Evolutionary conservation across 2,888 invertebrate genomes (phyloP).

Genomic region (Steinernema scapterisci): DNA sequence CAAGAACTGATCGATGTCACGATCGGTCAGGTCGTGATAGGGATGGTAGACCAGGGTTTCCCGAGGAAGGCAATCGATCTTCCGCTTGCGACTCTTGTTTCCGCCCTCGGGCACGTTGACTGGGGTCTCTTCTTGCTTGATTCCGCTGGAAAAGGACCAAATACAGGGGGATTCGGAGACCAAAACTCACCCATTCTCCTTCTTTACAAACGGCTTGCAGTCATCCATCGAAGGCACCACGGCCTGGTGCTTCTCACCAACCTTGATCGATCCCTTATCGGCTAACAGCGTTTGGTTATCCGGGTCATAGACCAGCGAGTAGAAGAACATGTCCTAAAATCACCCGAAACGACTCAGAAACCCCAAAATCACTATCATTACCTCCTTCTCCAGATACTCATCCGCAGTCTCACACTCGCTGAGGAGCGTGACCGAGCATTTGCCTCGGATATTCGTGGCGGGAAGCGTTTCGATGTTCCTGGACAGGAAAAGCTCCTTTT

Average conservation of each 20-base stretch:
- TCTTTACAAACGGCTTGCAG: constrained; percentile 29
- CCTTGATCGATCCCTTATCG: constrained; percentile 87
- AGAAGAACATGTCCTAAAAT: constrained; percentile 94
- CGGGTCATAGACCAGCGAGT: constrained; percentile 98
- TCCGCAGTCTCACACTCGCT: constrained; percentile 96
- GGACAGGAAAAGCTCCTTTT: constrained; percentile 95
- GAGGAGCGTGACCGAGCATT: constrained; percentile 96
- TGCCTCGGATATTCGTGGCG: constrained; percentile 94
- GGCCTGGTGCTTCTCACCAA: constrained; percentile 94
- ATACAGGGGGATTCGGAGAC: neutral
- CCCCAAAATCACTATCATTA: constrained; percentile 31
- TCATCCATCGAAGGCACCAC: constrained; percentile 34
- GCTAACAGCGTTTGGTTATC: constrained; percentile 96
- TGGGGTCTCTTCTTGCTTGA: neutral
- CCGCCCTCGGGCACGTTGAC: neutral
- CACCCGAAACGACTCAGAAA: no score
- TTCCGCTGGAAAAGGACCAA: no score
- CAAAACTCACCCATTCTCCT: constrained; percentile 46
- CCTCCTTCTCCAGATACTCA: constrained; percentile 86
- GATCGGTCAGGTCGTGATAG: constrained; percentile 84
- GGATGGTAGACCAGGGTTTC: constrained; percentile 95
- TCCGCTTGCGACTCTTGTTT: neutral
- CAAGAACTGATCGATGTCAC: constrained; percentile 97
- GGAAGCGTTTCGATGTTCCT: constrained; percentile 92
- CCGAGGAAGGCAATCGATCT: constrained; percentile 67